A percentile compares a stretch with the other conserved stretches of the same genome.
Evolutionary conservation across 1,140 invertebrate genomes (phyloP).

Genomic region (Brachionus plicatilis): DNA sequence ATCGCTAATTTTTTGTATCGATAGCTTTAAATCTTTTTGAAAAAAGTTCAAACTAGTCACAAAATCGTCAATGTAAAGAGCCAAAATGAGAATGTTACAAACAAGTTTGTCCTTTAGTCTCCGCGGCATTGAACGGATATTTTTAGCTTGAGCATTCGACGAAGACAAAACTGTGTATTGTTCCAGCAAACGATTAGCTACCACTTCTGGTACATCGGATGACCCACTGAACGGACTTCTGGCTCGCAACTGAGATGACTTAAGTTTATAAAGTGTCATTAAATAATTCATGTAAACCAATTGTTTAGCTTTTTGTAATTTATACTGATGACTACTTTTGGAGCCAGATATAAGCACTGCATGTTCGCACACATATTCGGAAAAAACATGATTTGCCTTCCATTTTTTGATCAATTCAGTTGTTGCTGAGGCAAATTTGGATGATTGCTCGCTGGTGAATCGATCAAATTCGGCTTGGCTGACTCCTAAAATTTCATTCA

Average conservation of each 20-base stretch:
- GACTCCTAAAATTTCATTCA: neutral
- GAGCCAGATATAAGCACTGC: neutral
- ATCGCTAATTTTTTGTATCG: conserved; percentile 27
- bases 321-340: conserved; percentile 35
- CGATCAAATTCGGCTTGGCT: conserved; percentile 30
- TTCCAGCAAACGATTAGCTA: neutral
- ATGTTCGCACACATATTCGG: conserved; percentile 18
- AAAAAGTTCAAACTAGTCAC: conserved; percentile 2
- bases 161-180: conserved; percentile 17
- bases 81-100: conserved; percentile 41
- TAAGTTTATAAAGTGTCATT: neutral
- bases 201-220: conserved; percentile 17
- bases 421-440: conserved; percentile 10
- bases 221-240: neutral
- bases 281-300: conserved; percentile 25
- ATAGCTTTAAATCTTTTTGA: conserved; percentile 41
- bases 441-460: neutral
- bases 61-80: conserved; percentile 41
- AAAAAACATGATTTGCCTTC: neutral
- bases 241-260: conserved; percentile 15
- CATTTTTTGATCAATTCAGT: conserved; percentile 25
- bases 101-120: conserved; percentile 41
- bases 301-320: conserved; percentile 16
- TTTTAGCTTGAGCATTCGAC: neutral
- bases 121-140: conserved; percentile 38